A percentile compares a stretch with the other conserved stretches of the same genome.
phyloP scores from a whole-genome alignment of 2,888 invertebrate genomes.

The Himalopsyche tibetana region DNA sequence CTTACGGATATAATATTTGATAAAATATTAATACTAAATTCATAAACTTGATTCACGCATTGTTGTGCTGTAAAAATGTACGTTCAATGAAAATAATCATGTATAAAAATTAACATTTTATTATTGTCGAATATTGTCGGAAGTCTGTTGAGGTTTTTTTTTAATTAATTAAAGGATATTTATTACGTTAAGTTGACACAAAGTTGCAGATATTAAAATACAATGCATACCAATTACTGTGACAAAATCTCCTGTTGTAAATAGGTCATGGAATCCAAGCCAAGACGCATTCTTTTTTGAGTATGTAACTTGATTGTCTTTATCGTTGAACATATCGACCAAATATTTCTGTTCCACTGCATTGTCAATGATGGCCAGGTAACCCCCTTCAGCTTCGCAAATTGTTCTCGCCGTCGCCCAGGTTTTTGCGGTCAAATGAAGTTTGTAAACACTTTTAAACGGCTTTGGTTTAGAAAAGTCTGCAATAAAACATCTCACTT shows the following conservation, averaged over 20 bases:
- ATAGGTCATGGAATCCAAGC: conserved; percentile 56
- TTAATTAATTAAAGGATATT: too few relatives aligned
- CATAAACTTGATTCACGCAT: too few relatives aligned
- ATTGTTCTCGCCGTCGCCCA: conserved; percentile 71
- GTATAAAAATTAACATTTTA: too few relatives aligned
- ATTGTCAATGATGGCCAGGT: conserved; percentile 71
- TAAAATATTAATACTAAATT: too few relatives aligned
- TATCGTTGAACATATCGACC: conserved; percentile 67
- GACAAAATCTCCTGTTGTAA: neutral
- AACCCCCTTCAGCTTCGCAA: conserved; percentile 70
- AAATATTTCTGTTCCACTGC: conserved; percentile 69
- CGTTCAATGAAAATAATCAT: too few relatives aligned
- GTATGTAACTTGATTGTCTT: neutral
- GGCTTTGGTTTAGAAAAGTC: neutral
- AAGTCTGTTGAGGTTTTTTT: too few relatives aligned
- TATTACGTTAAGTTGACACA: too few relatives aligned
- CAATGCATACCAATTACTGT: neutral
- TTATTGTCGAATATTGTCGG: too few relatives aligned
- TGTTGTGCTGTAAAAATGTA: too few relatives aligned
- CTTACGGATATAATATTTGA: too few relatives aligned
- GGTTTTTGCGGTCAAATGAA: conserved; percentile 69
- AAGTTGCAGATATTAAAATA: too few relatives aligned
- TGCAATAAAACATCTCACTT: neutral
- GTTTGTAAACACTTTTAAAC: conserved; percentile 70
- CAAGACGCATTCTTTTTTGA: neutral